Conservation (phyloP, 2,888 invertebrate genomes). For the Timema podura region DNA sequence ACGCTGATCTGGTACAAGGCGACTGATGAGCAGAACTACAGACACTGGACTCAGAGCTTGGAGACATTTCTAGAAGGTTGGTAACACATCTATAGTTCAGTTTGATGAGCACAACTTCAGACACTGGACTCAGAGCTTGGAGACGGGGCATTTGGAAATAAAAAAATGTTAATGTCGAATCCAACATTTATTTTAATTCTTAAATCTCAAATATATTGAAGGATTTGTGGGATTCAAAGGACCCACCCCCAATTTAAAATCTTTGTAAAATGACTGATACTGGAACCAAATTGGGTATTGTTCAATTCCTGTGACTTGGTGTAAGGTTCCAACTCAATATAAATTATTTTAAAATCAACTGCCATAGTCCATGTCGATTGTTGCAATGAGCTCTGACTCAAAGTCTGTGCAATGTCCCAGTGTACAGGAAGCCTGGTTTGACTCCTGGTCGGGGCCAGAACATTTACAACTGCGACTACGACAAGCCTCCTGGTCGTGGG, state of each 20-base stretch:
- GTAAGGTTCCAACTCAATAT: too few species aligned
- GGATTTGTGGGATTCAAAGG: too few species aligned
- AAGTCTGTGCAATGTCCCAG: conserved; percentile 44
- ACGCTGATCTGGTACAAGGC: conserved; percentile 94
- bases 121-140: background rate
- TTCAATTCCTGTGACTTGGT: too few species aligned
- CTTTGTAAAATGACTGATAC: too few species aligned
- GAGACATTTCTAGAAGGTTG: conserved; percentile 74
- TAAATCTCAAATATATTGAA: background rate
- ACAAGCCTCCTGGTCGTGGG: conserved; percentile 62
- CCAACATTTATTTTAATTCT: background rate
- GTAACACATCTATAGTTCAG: conserved; percentile 34
- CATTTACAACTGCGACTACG: conserved; percentile 71
- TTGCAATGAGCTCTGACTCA: too few species aligned
- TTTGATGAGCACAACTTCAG: background rate
- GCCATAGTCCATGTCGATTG: too few species aligned
- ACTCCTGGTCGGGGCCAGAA: conserved; percentile 70
- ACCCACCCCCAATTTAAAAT: too few species aligned
- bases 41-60: conserved; percentile 73
- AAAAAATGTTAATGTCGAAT: background rate
- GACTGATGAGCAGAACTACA: conserved; percentile 68
- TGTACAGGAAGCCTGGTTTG: conserved; percentile 67
- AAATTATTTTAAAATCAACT: too few species aligned
- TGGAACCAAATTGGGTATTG: too few species aligned
- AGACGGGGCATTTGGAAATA: background rate